Evolutionary conservation across 1,140 invertebrate species (phyloP), one percentile per base, ranked within the genome.

Genomic region (Calycopis cecrops): DNA sequence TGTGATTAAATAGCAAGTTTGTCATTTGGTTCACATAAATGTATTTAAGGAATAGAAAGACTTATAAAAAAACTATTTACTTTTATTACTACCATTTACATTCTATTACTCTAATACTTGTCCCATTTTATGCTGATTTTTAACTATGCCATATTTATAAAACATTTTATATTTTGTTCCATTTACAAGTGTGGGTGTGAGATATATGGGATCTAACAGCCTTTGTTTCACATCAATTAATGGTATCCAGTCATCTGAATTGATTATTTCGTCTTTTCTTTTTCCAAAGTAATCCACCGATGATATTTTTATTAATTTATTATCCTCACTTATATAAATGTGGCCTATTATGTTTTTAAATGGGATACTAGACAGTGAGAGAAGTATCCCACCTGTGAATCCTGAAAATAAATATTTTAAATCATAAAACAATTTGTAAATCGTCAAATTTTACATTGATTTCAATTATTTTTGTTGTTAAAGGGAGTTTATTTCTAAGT

Each of bases 241-340:
- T 37, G 85, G 87, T 34, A 84, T 67, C 75, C 91, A 88, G 54
- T 91, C 84, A 12, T 84, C 54, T 9, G 69, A 28, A 28, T 69
- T 62, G 9, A 88, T 73, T 35, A 87, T 71, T 57, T 77, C 66
- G 60, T 92, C 88, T 60, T 73, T 67, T 68, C 90, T 87, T 57
- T 73, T 83, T 10, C 91, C 91, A 89, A 88, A 91, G 62, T 86
- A 90, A 63, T 90, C 72, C 3, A 90, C 57, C 62, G 88, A 89
- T 4, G 90, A 89, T 59, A 92, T 76, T 76, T 89, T 90, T 6
- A 91, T 60, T 21, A 64, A 70, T 47, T 86, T 65, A 11, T 85
- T 72, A 55, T 90, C 82, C 48, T 89, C 65, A 65, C 87, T 89
- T 2, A 89, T 71, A 60, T 91, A 92, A 53, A 92, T 69, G 55